A percentile compares a stretch with the other conserved stretches of the same genome.
Evolutionary conservation across 2,797 vertebrate genomes (phyloP).

Genomic region (Silurus aristotelis): DNA sequence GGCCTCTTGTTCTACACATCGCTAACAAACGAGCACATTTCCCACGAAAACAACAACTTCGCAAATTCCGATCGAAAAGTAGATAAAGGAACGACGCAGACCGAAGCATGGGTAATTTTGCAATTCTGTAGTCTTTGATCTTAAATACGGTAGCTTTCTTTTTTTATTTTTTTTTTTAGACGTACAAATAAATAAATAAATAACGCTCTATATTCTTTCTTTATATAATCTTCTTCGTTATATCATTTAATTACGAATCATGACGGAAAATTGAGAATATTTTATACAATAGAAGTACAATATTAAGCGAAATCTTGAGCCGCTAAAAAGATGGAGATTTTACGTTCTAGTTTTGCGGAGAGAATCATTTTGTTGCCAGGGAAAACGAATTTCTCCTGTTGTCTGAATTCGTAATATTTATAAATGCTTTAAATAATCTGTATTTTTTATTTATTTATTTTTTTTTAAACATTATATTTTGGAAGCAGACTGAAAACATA

Average conservation of each 20-base stretch:
- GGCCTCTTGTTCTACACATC: background rate
- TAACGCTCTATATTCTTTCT: background rate
- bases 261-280: background rate
- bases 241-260: background rate
- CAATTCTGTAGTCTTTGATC: background rate
- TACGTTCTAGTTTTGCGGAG: background rate
- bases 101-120: background rate
- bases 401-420: background rate
- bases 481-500: background rate
- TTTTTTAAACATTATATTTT: too few species aligned
- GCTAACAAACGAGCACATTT: background rate
- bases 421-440: background rate
- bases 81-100: background rate
- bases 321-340: background rate
- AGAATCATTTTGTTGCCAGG: background rate
- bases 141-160: background rate
- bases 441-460: too few species aligned
- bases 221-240: background rate
- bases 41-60: background rate
- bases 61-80: background rate
- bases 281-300: background rate
- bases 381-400: background rate
- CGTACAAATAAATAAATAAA: slow-evolving; percentile 8
- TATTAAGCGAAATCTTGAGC: background rate
- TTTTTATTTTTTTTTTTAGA: background rate